These are phyloP conservation scores for Drymonia ruficornis DNA, from an alignment of 2,888 invertebrate genomes.

Conservation along the genomic window DNA sequence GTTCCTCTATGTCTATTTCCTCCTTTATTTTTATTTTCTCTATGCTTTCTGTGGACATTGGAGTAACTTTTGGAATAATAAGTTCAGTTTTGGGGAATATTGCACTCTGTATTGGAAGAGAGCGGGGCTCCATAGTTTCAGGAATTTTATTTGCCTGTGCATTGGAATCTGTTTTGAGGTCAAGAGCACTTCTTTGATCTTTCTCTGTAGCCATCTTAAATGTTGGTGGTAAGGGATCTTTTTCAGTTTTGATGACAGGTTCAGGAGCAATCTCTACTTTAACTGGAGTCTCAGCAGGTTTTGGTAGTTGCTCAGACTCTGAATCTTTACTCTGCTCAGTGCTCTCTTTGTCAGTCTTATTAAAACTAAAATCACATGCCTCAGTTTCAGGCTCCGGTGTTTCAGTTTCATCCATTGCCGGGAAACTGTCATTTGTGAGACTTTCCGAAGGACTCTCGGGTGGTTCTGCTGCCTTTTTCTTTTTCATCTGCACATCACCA, in stretches of 20 bases:
- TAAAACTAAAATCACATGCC: slow-evolving; percentile 79
- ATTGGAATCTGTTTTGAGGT: slow-evolving; percentile 72
- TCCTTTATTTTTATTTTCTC: slow-evolving; percentile 82
- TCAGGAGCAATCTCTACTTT: slow-evolving; percentile 66
- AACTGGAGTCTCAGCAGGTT: slow-evolving; percentile 64
- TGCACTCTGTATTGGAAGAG: slow-evolving; percentile 53
- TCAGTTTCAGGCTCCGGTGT: slow-evolving; percentile 79
- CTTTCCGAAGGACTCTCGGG: slow-evolving; percentile 93
- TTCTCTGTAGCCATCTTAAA: slow-evolving; percentile 66
- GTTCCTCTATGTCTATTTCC: slow-evolving; percentile 78
- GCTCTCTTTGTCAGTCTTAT: slow-evolving; percentile 74
- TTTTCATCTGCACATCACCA: slow-evolving; percentile 85
- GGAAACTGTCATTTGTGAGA: slow-evolving; percentile 93
- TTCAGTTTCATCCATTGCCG: slow-evolving; percentile 89
- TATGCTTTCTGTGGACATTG: slow-evolving; percentile 78
- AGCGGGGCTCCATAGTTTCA: slow-evolving; percentile 64
- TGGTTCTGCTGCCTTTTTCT: slow-evolving; percentile 79
- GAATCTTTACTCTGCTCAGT: slow-evolving; percentile 68
- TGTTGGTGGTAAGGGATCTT: slow-evolving; percentile 63
- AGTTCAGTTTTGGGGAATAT: slow-evolving; percentile 85
- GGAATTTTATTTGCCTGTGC: slow-evolving; percentile 46
- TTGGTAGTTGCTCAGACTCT: slow-evolving; percentile 57
- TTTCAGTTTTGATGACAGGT: slow-evolving; percentile 67
- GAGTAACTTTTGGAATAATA: slow-evolving; percentile 85
- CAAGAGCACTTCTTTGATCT: slow-evolving; percentile 69